phyloP scores from a whole-genome alignment of 1,140 invertebrate species.

The Drosophila repletoides region DNA sequence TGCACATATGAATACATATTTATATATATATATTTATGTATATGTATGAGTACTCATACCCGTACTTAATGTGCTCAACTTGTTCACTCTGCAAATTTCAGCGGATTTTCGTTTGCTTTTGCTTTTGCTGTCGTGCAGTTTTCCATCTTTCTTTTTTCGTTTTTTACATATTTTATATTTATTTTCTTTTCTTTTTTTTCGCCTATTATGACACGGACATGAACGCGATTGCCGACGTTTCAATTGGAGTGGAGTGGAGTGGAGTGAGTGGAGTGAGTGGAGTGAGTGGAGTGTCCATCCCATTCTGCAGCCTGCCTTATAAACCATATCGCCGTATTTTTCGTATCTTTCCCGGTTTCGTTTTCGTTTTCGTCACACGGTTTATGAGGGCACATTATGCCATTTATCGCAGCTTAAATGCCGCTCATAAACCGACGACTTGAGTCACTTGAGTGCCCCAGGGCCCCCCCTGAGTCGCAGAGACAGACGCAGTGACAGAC shows the following conservation, averaged over 20 bases:
- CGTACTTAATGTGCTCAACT: neutral
- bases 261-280: conserved; percentile 41
- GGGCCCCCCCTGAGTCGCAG: neutral
- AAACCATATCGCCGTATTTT: conserved; percentile 4
- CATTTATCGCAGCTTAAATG: conserved; percentile 78
- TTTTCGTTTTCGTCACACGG: conserved; percentile 44
- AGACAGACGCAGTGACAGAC: neutral
- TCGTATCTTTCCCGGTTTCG: neutral
- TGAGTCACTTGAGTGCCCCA: conserved; percentile 32
- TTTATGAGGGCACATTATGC: conserved; percentile 78
- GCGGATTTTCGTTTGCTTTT: conserved; percentile 52
- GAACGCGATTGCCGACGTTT: conserved; percentile 43
- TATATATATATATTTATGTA: too few relatives aligned
- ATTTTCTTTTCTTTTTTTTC: conserved; percentile 44
- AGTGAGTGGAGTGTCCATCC: conserved; percentile 36
- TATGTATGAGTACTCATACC: neutral
- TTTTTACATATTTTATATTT: neutral
- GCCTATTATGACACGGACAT: conserved; percentile 71
- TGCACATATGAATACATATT: too few relatives aligned
- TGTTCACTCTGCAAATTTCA: conserved; percentile 30
- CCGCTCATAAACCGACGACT: conserved; percentile 61
- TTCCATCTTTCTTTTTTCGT: neutral
- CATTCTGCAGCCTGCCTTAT: neutral
- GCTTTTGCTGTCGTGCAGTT: conserved; percentile 55
- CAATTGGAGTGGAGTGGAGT: conserved; percentile 63